Base-by-base conservation (phyloP, 2,888 invertebrate species). In the Sylvicola cinctus region DNA sequence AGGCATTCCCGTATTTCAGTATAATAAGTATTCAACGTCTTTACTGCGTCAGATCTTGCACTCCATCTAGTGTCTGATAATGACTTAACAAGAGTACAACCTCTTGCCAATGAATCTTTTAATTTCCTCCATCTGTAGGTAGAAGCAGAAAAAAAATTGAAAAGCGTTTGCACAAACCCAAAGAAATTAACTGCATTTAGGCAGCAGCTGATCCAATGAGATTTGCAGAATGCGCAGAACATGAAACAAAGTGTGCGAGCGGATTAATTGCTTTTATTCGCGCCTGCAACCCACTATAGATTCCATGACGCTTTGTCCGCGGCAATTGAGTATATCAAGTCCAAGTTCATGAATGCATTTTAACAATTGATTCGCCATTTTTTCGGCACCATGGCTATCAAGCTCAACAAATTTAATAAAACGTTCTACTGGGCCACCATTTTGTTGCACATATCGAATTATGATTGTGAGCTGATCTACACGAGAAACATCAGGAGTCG, bases 401-500 rank as follows among this genome's bases (percentile, higher is more conserved):
- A 47, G 41, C 44, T 45, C 41, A 36, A 48, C 42, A 38, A 47
- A 47, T 37, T 42, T 44, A 43, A 49, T 43, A 41, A 49, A 49
- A 36, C 45, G 45, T 43, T 47, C 43, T 39, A 43, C 44, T 36
- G 41, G 42, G 41, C 40, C 36, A 29, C 36, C 42, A 36, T 29
- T 40, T 41, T 39, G 41, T 16, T n/a, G n/a, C n/a, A 47, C 42
- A 41, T 43, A 47, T 40, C 47, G 42, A 29, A 49, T 44, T 12
- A 47, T 42, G 23, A 45, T 43, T 38, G 46, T 45, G 41, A 49
- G 44, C 40, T 49, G 47, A 38, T 48, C 46, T 30, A 43, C 39
- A 40, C 49, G 46, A 36, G 47, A 45, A 27, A 47, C 41, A 43
- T 49, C 46, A 38, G 46, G 46, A 40, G 48, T 46, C 39, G 46